These are phyloP conservation scores for Rhagonycha lutea DNA, from an alignment of 2,888 invertebrate genomes.

Conservation along the genomic window DNA sequence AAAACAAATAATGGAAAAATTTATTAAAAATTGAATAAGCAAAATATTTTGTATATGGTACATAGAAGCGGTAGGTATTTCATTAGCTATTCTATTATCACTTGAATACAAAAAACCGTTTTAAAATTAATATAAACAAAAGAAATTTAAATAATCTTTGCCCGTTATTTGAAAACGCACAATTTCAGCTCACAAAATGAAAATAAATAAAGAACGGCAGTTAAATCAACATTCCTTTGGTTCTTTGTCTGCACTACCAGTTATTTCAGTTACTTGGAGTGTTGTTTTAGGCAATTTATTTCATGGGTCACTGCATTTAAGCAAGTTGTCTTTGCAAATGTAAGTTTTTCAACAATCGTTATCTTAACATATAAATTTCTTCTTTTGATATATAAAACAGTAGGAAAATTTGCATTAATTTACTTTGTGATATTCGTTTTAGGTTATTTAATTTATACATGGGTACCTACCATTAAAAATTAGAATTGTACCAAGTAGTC, in stretches of 20 bases:
- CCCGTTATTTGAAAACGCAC: background rate
- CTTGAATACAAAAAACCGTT: background rate
- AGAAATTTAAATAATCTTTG: background rate
- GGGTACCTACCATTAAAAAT: background rate
- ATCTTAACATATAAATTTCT: background rate
- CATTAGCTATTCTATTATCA: background rate
- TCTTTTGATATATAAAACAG: background rate
- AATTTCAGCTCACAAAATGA: background rate
- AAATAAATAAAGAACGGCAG: constrained; percentile 30
- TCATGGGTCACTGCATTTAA: constrained; percentile 45
- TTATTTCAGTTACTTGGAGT: constrained; percentile 46
- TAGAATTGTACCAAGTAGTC: background rate
- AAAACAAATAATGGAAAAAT: too few species aligned
- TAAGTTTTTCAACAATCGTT: constrained; percentile 11
- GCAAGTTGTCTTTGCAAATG: constrained; percentile 25
- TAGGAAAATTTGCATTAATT: background rate
- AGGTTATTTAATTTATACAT: background rate
- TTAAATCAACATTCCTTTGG: constrained; percentile 50
- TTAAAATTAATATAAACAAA: background rate
- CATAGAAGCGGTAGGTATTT: background rate
- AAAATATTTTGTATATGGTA: too few species aligned
- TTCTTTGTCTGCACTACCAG: constrained; percentile 47
- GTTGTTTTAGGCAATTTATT: constrained; percentile 50
- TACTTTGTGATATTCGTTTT: background rate
- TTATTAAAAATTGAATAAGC: too few species aligned